Conservation (phyloP, 1,140 invertebrate genomes). For the Geopemphigus sp. region DNA sequence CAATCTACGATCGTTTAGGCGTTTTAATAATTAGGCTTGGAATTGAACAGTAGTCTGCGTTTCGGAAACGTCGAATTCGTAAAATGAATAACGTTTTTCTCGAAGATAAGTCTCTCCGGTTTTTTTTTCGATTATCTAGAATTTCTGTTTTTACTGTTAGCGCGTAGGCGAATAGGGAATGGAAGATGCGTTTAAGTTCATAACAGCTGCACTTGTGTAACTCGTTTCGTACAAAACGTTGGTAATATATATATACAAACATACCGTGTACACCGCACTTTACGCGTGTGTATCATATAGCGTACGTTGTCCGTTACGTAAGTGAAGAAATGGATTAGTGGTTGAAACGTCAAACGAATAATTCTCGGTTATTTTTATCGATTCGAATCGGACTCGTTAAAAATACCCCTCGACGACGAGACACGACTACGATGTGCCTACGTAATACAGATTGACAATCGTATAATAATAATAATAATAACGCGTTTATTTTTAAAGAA, state of each 20-base stretch:
- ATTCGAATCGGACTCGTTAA: background rate
- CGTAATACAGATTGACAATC: no score
- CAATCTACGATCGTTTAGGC: no score
- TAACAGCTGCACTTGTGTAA: constrained; percentile 7
- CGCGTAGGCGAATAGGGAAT: background rate
- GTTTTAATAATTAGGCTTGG: no score
- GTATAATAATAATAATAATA: no score
- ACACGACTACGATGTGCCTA: background rate
- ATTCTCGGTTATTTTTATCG: background rate
- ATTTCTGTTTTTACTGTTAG: background rate
- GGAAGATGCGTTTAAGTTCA: background rate
- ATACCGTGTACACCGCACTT: no score
- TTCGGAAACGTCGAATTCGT: no score
- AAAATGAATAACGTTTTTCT: no score
- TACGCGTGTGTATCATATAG: no score
- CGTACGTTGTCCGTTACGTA: background rate
- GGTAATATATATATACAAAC: background rate
- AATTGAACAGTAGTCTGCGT: no score
- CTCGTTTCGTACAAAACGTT: background rate
- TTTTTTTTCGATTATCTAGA: background rate
- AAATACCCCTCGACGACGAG: background rate
- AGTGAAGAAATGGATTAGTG: background rate
- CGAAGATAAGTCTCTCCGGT: background rate
- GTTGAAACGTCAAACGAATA: background rate
- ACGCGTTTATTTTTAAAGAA: no score